A percentile compares a stretch with the other conserved stretches of the same genome.
Conservation (phyloP, 2,888 invertebrate genomes). For the Macrophya alboannulata region DNA sequence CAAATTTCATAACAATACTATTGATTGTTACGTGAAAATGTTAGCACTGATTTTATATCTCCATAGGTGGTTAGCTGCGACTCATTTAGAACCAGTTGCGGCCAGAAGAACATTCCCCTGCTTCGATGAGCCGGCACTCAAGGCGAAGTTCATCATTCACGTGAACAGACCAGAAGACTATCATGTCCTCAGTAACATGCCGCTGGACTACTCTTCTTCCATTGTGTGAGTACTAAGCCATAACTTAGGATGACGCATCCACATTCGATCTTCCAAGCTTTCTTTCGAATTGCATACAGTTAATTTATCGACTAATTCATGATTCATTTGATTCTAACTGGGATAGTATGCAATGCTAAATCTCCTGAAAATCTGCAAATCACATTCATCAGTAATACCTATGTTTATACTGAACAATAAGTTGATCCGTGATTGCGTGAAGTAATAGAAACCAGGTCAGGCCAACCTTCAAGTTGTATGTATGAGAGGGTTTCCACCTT, state of each 20-base stretch:
- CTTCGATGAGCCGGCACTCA: slow-evolving; percentile 87
- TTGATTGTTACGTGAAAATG: not conserved
- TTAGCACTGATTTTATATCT: not conserved
- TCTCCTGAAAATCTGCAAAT: too few species aligned
- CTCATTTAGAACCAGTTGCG: slow-evolving; percentile 87
- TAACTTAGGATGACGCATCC: not conserved
- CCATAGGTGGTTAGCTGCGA: slow-evolving; percentile 84
- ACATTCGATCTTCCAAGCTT: not conserved
- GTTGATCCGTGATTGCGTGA: too few species aligned
- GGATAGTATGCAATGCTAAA: too few species aligned
- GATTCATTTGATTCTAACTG: not conserved
- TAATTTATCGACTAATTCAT: not conserved
- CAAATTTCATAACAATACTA: not conserved
- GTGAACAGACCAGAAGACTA: slow-evolving; percentile 76
- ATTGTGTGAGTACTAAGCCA: slow-evolving; percentile 16
- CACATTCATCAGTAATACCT: too few species aligned
- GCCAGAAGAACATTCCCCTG: slow-evolving; percentile 89
- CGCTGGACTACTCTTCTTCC: slow-evolving; percentile 67
- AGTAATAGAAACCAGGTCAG: too few species aligned
- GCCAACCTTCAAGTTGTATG: too few species aligned
- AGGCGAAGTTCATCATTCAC: slow-evolving; percentile 84
- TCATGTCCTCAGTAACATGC: slow-evolving; percentile 70
- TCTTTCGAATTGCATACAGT: not conserved
- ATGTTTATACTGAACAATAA: too few species aligned
- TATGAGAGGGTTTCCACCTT: too few species aligned